These are phyloP conservation scores for Oryzias curvinotus DNA, from an alignment of 2,113 vertebrate species.

Conservation along the genomic window DNA sequence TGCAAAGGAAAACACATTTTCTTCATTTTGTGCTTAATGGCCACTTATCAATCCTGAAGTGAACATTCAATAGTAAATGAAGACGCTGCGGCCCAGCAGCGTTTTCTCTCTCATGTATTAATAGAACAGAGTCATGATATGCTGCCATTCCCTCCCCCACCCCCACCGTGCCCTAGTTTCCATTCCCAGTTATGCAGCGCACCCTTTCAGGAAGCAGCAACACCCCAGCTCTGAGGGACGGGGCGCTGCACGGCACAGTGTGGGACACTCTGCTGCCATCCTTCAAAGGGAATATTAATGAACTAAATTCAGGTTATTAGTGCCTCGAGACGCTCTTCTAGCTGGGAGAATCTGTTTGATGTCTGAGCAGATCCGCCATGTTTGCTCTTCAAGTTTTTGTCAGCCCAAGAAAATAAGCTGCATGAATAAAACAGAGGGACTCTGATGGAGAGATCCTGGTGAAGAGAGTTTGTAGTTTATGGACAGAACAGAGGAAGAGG, in stretches of 20 bases:
- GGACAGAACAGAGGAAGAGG: conserved; percentile 41
- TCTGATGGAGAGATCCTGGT: conserved; percentile 20
- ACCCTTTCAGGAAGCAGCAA: conserved; percentile 59
- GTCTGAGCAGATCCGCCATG: conserved; percentile 34
- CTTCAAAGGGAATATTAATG: conserved; percentile 59
- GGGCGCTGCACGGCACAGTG: conserved; percentile 30
- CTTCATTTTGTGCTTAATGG: conserved; percentile 38
- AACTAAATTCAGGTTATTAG: conserved; percentile 46
- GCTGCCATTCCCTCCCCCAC: conserved; percentile 14
- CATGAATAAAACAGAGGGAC: conserved; percentile 27
- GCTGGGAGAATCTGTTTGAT: conserved; percentile 46
- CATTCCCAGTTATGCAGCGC: conserved; percentile 67
- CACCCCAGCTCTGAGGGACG: conserved; percentile 40
- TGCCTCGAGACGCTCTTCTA: conserved; percentile 38
- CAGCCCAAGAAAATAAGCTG: conserved; percentile 40
- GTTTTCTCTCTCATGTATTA: conserved; percentile 85
- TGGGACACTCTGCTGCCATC: conserved; percentile 50
- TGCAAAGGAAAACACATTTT: conserved; percentile 29
- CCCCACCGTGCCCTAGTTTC: conserved; percentile 68
- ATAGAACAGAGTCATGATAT: conserved; percentile 86
- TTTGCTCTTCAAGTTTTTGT: conserved; percentile 39
- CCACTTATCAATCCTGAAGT: conserved; percentile 44
- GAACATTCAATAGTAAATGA: conserved; percentile 53
- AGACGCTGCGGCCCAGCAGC: conserved; percentile 70
- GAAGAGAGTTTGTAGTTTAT: conserved; percentile 21